phyloP scores from a whole-genome alignment of 2,888 invertebrate species.

The Drosophila hamatofila region DNA sequence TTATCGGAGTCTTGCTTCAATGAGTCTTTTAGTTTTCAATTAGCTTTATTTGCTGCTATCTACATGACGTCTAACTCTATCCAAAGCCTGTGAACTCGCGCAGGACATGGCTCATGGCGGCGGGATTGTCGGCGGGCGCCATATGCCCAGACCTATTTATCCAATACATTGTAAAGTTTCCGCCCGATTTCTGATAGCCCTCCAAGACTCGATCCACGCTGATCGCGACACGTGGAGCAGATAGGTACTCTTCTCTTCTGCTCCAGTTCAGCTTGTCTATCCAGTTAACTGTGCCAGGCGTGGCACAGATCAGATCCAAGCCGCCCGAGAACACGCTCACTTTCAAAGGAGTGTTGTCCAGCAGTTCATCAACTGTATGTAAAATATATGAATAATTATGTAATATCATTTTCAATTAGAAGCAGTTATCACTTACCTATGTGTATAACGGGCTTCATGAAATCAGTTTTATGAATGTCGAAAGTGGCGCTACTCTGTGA shows the following conservation, averaged over 20 bases:
- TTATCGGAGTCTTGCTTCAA: slow-evolving; percentile 27
- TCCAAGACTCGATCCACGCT: slow-evolving; percentile 88
- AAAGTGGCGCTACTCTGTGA: slow-evolving; percentile 88
- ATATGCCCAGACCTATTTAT: slow-evolving; percentile 84
- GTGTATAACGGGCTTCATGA: slow-evolving; percentile 92
- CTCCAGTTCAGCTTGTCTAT: slow-evolving; percentile 90
- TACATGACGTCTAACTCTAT: slow-evolving; percentile 11
- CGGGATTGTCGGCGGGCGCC: slow-evolving; percentile 90
- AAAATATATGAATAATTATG: slow-evolving; percentile 40
- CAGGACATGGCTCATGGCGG: slow-evolving; percentile 88
- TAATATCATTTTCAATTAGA: background rate
- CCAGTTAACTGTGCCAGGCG: slow-evolving; percentile 92
- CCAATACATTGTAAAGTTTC: slow-evolving; percentile 84
- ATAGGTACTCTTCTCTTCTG: slow-evolving; percentile 87
- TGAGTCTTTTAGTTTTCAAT: slow-evolving; percentile 7
- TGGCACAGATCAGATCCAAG: slow-evolving; percentile 93
- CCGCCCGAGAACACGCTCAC: slow-evolving; percentile 92
- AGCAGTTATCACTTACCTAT: slow-evolving; percentile 86
- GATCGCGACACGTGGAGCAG: slow-evolving; percentile 87
- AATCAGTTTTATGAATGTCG: slow-evolving; percentile 87
- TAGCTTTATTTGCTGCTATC: slow-evolving; percentile 5
- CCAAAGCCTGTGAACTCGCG: slow-evolving; percentile 83
- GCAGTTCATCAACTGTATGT: slow-evolving; percentile 88
- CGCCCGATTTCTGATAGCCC: slow-evolving; percentile 90
- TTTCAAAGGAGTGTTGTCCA: slow-evolving; percentile 89